Conservation (phyloP, 2,113 vertebrate species). For the Pipra filicauda region DNA sequence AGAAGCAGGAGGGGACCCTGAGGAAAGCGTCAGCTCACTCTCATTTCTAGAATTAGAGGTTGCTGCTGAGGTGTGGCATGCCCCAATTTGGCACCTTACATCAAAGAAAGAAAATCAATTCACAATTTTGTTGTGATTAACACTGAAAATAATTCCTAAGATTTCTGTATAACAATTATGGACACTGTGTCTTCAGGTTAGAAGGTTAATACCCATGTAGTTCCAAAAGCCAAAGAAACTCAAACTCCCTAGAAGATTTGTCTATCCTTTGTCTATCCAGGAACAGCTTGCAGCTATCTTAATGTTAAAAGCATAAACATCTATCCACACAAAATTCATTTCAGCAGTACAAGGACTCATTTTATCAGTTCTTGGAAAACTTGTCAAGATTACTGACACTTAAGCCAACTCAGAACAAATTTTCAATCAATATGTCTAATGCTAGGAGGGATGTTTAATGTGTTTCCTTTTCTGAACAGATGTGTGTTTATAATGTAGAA, state of each 20-base stretch:
- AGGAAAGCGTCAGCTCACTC: not conserved
- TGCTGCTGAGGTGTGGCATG: not conserved
- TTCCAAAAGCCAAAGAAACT: not conserved
- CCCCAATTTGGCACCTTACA: not conserved
- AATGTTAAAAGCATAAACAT: not conserved
- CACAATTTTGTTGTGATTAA: not conserved
- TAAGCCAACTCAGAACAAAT: constrained; percentile 36
- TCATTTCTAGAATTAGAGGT: not conserved
- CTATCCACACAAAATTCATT: constrained; percentile 6
- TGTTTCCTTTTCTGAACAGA: constrained; percentile 21
- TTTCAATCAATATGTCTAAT: constrained; percentile 45
- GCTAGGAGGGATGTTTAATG: constrained; percentile 38
- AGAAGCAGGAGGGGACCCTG: not conserved
- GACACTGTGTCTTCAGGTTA: not conserved
- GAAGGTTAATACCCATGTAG: not conserved
- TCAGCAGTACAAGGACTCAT: constrained; percentile 36
- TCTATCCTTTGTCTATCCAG: not conserved
- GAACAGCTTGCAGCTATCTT: not conserved
- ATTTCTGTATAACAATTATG: not conserved
- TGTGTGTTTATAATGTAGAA: not conserved
- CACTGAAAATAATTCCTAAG: not conserved
- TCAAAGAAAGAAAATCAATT: not conserved
- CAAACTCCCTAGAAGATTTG: not conserved
- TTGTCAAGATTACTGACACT: constrained; percentile 57
- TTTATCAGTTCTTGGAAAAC: constrained; percentile 56